A percentile compares a stretch with the other conserved stretches of the same genome.
phyloP scores from a whole-genome alignment of 2,113 vertebrate genomes.

The Pavo muticus region DNA sequence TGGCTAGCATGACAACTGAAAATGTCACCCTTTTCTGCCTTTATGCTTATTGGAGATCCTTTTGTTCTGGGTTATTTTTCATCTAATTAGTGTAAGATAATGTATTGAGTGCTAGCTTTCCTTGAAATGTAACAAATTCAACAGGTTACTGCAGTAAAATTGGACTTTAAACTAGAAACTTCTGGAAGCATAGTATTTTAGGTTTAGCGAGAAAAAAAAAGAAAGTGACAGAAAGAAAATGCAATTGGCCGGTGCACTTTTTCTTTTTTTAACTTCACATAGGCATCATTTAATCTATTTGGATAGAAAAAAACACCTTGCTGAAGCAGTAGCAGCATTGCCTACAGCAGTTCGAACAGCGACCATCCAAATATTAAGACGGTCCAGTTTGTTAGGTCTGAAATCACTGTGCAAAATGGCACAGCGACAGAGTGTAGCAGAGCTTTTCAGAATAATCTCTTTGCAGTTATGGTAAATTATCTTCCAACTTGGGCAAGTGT shows the following conservation, averaged over 20 bases:
- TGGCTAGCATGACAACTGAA: slow-evolving; percentile 39
- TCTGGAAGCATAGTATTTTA: neutral
- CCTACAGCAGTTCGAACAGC: neutral
- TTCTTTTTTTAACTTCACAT: neutral
- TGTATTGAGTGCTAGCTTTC: neutral
- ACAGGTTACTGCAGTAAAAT: neutral
- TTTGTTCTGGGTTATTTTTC: slow-evolving; percentile 42
- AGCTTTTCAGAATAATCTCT: slow-evolving; percentile 7
- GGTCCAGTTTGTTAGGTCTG: neutral
- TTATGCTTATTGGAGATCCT: neutral
- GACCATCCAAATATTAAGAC: slow-evolving; percentile 40
- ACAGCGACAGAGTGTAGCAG: neutral
- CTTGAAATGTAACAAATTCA: neutral
- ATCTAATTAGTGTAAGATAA: neutral
- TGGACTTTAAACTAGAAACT: neutral
- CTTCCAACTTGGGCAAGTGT: neutral
- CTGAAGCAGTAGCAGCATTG: neutral
- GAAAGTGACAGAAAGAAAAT: neutral
- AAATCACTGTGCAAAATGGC: slow-evolving; percentile 8
- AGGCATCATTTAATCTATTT: neutral
- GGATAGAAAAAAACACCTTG: slow-evolving; percentile 17
- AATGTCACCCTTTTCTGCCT: slow-evolving; percentile 41
- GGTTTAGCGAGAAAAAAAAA: neutral
- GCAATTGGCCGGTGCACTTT: neutral
- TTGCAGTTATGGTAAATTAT: neutral